A percentile compares a stretch with the other conserved stretches of the same genome.
Evolutionary conservation across 2,113 vertebrate genomes (phyloP).

Genomic region (Amblyornis subalaris): DNA sequence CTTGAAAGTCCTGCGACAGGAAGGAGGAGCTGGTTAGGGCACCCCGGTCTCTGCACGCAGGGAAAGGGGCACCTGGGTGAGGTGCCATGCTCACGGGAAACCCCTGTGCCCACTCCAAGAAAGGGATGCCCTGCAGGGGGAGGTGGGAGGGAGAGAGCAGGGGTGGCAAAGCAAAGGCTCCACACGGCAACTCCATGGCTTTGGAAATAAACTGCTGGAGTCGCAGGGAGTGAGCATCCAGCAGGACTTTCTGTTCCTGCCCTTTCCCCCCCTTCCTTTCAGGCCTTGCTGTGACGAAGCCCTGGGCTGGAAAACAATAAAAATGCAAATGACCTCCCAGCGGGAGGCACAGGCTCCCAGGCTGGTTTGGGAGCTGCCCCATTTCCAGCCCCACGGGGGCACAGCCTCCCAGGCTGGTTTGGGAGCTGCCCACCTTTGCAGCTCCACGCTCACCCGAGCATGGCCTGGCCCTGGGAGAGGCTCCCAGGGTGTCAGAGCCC

Average conservation of each 20-base stretch:
- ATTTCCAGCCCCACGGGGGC: too few species aligned
- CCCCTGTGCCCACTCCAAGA: fast-evolving
- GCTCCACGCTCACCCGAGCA: not conserved
- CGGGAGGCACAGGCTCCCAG: not conserved
- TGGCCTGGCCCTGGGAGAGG: not conserved
- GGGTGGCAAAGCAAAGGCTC: not conserved
- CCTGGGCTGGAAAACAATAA: slow-evolving; percentile 67
- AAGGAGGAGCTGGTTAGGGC: not conserved
- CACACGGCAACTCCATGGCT: fast-evolving
- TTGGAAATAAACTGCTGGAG: not conserved
- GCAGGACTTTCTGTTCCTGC: not conserved
- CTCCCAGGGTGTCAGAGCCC: not conserved
- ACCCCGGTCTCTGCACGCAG: not conserved
- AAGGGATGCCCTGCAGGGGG: not conserved
- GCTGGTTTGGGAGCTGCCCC: too few species aligned
- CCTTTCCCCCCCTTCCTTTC: not conserved
- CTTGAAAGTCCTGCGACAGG: slow-evolving; percentile 85
- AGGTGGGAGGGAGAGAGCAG: not conserved
- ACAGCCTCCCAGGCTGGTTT: too few species aligned
- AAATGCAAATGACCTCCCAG: slow-evolving; percentile 66
- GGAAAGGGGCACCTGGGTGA: fast-evolving
- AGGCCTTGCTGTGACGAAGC: slow-evolving; percentile 56
- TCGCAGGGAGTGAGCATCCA: not conserved
- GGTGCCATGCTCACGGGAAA: not conserved
- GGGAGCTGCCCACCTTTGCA: slow-evolving; percentile 32